A percentile compares a stretch with the other conserved stretches of the same genome.
These are phyloP conservation scores for Acronicta psi DNA, from an alignment of 2,888 invertebrate genomes.

Conservation along the genomic window DNA sequence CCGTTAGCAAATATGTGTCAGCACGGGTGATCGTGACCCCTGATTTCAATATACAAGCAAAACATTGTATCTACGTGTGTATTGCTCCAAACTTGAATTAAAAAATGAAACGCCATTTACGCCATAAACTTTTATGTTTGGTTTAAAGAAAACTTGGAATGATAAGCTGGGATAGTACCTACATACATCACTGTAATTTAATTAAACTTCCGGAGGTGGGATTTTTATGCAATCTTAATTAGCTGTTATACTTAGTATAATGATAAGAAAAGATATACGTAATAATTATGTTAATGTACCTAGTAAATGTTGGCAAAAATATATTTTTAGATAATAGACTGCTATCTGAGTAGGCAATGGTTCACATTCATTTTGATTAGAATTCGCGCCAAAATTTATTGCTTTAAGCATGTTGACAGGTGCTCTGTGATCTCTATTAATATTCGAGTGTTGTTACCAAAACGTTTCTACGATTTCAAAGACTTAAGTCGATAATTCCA, in stretches of 20 bases:
- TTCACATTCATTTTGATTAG: conserved; percentile 58
- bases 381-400: conserved; percentile 68
- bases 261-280: not conserved
- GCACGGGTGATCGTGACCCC: conserved; percentile 63
- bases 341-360: conserved; percentile 9
- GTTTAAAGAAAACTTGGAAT: conserved; percentile 14
- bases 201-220: conserved; percentile 16
- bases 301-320: not conserved
- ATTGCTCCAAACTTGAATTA: conserved; percentile 59
- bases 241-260: conserved; percentile 5
- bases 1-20: conserved; percentile 7
- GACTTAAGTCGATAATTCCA: conserved; percentile 67
- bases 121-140: conserved; percentile 26
- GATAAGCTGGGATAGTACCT: conserved; percentile 23
- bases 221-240: conserved; percentile 23
- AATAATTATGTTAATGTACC: no score
- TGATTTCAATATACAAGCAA: conserved; percentile 70
- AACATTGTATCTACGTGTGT: conserved; percentile 60
- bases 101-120: conserved; percentile 44
- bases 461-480: conserved; percentile 56
- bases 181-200: conserved; percentile 19
- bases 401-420: conserved; percentile 59
- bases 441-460: conserved; percentile 12
- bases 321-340: conserved; percentile 14
- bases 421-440: conserved; percentile 36